Conservation (phyloP, 2,113 vertebrate species). For the Thinocorus orbignyianus region DNA sequence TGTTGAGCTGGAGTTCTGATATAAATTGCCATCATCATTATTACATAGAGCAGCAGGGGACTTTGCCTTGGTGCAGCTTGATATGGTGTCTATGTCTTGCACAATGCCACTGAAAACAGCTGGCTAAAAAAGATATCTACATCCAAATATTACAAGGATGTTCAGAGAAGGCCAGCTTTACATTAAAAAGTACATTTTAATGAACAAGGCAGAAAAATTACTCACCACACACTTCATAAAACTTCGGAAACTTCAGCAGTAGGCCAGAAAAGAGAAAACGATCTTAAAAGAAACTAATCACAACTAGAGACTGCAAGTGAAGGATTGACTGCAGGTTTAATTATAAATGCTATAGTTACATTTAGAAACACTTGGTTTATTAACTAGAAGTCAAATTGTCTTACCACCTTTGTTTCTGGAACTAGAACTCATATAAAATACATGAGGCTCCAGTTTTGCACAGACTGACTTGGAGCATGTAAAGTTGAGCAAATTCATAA, state of each 20-base stretch:
- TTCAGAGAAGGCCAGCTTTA: background rate
- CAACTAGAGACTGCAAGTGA: background rate
- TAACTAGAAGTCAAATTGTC: background rate
- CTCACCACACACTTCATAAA: background rate
- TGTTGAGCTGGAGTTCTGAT: background rate
- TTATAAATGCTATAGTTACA: background rate
- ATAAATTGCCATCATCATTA: background rate
- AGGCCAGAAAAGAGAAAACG: background rate
- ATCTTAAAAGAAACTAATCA: background rate
- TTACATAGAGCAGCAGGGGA: background rate
- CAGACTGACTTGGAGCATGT: background rate
- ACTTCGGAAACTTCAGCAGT: background rate
- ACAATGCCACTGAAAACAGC: background rate
- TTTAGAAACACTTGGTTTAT: background rate
- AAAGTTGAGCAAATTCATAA: constrained; percentile 1
- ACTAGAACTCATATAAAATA: background rate
- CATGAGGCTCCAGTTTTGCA: background rate
- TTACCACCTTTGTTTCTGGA: background rate
- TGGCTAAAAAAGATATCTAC: background rate
- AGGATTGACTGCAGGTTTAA: background rate
- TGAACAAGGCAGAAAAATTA: background rate
- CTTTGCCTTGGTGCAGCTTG: background rate
- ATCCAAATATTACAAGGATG: background rate
- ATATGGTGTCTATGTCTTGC: background rate
- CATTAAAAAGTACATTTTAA: background rate